A percentile compares a stretch with the other conserved stretches of the same genome.
phyloP scores from a whole-genome alignment of 2,888 invertebrate species.

The Netelia melanura region DNA sequence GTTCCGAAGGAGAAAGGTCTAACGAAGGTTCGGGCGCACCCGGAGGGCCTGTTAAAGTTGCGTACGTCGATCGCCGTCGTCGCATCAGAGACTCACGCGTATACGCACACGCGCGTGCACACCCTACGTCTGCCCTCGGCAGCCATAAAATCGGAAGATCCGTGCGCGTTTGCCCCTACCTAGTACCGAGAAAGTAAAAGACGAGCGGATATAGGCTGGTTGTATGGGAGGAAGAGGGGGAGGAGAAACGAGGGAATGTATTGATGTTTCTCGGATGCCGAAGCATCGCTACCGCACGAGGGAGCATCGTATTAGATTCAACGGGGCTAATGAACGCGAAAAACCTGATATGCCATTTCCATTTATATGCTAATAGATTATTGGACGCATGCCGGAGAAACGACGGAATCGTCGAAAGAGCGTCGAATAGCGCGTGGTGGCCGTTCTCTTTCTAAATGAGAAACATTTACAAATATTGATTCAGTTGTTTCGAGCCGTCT shows the following conservation, averaged over 20 bases:
- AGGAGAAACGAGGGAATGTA: slow-evolving; percentile 53
- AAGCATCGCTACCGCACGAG: slow-evolving; percentile 15
- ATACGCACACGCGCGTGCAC: slow-evolving; percentile 24
- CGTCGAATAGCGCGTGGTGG: no score
- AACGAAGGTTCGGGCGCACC: no score
- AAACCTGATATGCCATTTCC: not conserved
- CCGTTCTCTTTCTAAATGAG: no score
- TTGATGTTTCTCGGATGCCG: slow-evolving; percentile 53
- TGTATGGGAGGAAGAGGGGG: not conserved
- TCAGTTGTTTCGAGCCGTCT: no score
- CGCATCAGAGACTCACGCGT: not conserved
- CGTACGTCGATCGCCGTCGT: no score
- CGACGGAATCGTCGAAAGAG: no score
- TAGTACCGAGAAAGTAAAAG: not conserved
- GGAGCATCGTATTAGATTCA: slow-evolving; percentile 28
- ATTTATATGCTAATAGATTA: not conserved
- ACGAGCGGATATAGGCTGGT: not conserved
- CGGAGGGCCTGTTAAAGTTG: no score
- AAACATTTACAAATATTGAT: no score
- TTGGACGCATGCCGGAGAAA: no score
- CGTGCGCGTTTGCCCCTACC: slow-evolving; percentile 12
- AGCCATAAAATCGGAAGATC: slow-evolving; percentile 49
- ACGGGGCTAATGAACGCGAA: slow-evolving; percentile 15
- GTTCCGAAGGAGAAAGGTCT: not conserved
- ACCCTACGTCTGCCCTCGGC: not conserved